phyloP scores from a whole-genome alignment of 1,140 invertebrate genomes.

The Drosophila mayri region DNA sequence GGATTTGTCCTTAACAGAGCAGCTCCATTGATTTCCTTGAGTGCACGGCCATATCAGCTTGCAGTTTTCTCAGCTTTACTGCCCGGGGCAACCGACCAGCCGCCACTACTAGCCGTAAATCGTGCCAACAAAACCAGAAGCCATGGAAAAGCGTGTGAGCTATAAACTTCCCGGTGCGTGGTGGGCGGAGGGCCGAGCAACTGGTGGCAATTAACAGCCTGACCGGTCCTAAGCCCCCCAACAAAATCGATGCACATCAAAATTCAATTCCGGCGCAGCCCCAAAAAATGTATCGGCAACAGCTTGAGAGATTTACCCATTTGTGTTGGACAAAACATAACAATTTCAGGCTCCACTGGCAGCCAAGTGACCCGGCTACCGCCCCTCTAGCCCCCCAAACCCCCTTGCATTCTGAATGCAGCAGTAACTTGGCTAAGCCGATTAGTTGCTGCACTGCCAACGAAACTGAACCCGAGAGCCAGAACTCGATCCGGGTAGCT shows the following conservation, averaged over 20 bases:
- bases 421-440: slow-evolving; percentile 49
- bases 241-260: slow-evolving; percentile 23
- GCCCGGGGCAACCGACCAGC: slow-evolving; percentile 15
- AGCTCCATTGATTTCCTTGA: slow-evolving; percentile 56
- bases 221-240: background rate
- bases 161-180: slow-evolving; percentile 32
- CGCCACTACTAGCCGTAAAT: slow-evolving; percentile 9
- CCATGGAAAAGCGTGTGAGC: slow-evolving; percentile 57
- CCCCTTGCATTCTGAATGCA: slow-evolving; percentile 38
- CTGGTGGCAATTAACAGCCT: slow-evolving; percentile 40
- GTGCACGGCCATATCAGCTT: slow-evolving; percentile 59
- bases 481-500: background rate
- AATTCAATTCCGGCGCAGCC: slow-evolving; percentile 34
- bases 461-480: slow-evolving; percentile 16
- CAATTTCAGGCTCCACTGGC: slow-evolving; percentile 14
- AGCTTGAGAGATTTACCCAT: slow-evolving; percentile 29
- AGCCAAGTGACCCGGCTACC: slow-evolving; percentile 10
- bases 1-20: slow-evolving; percentile 26
- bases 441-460: slow-evolving; percentile 47
- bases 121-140: slow-evolving; percentile 21
- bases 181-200: slow-evolving; percentile 18
- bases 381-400: background rate
- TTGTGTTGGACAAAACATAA: slow-evolving; percentile 12
- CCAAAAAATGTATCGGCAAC: slow-evolving; percentile 31
- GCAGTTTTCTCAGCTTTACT: slow-evolving; percentile 58